Evolutionary conservation across 2,888 invertebrate genomes (phyloP).

Genomic region (Carterocephalus palaemon): DNA sequence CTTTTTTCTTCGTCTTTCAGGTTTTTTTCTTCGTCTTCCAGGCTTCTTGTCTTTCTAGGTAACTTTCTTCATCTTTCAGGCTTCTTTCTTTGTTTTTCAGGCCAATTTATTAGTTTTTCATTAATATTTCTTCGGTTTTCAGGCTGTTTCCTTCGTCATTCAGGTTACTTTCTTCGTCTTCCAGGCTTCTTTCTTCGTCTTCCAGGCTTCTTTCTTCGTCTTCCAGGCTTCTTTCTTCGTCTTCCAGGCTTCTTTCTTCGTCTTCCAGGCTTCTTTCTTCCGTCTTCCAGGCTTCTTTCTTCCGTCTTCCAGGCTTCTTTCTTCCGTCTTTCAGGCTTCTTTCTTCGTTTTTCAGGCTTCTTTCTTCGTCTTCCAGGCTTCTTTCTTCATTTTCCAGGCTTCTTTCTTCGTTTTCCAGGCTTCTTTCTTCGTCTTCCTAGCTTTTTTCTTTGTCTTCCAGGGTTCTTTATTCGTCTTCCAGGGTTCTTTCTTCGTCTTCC

Average conservation of each 20-base stretch:
- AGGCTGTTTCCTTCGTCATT: neutral
- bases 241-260: neutral
- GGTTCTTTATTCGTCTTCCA: slow-evolving; percentile 11
- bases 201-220: slow-evolving; percentile 9
- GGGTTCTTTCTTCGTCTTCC: slow-evolving; percentile 9
- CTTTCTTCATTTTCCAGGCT: slow-evolving; percentile 5
- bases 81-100: slow-evolving; percentile 6
- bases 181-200: neutral
- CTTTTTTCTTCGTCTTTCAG: neutral
- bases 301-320: neutral
- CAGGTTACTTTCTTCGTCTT: neutral
- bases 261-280: neutral
- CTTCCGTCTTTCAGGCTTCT: neutral
- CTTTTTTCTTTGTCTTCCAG: slow-evolving; percentile 24
- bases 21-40: neutral
- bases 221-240: slow-evolving; percentile 11
- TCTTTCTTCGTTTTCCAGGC: neutral
- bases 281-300: neutral
- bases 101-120: slow-evolving; percentile 7
- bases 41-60: neutral
- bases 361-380: slow-evolving; percentile 2
- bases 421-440: slow-evolving; percentile 6
- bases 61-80: neutral
- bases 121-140: slow-evolving; percentile 8
- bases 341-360: slow-evolving; percentile 12